Evolutionary conservation across 2,888 invertebrate genomes (phyloP), one percentile per base, ranked within the genome.

Genomic region (Cephus sareptanus): DNA sequence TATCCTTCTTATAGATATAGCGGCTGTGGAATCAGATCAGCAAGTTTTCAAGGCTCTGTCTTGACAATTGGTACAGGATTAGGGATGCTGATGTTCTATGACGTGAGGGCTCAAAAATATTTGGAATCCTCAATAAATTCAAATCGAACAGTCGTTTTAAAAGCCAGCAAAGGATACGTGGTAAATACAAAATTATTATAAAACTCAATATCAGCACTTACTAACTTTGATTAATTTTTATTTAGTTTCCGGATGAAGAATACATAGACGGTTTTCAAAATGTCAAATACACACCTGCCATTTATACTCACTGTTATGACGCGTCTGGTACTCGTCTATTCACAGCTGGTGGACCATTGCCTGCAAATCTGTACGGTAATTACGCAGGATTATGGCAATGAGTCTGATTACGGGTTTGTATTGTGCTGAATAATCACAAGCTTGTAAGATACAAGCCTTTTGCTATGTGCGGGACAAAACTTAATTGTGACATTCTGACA

Each of bases 291-390:
- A 96, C 96, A 80, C 96, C 98, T 40, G 98, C 98, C 31, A 97
- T 99, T 88, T 99, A 98, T 92, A 98, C 98, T 3, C 98, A 99
- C 91, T 98, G 98, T 92, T 98, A 98, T 91, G 98, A 99, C 92
- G 94, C 95, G 85, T 97, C 96, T 82, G 98, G 98, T 23, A 98
- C 98, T 23, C 93, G 98, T 78, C 93, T 99, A 69, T 99, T 99
- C 93, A 96, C 98, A 0, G 98, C 98, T 13, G 99, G 99, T 12
- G 98, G 98, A 0, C 99, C 99, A 1, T 93, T 99, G 77, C 97
- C 98, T 35, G 97, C 97, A 3, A 97, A 96, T 77, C 93, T 98
- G 68, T 96, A 96, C 82, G 99, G 99, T 77, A 98, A 98, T 93
- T 98, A 98, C 92, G 98, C 98, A 37, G 98, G 97, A 68, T 93